Conservation (phyloP, 2,113 vertebrate genomes). For the Salvelinus fontinalis region DNA sequence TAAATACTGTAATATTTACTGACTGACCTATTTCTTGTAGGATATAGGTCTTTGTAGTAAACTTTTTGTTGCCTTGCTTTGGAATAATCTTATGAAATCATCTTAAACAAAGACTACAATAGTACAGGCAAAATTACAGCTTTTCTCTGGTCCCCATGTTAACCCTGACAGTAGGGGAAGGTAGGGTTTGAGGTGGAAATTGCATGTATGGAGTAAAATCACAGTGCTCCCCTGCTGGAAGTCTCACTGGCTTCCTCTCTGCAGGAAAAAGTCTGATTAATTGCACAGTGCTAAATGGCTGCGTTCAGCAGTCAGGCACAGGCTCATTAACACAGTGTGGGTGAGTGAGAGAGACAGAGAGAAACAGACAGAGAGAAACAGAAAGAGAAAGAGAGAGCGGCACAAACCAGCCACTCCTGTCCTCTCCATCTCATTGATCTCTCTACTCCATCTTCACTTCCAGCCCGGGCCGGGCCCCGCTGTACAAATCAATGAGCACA, state of each 20-base stretch:
- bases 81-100: constrained; percentile 40
- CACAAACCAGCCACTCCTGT: constrained; percentile 47
- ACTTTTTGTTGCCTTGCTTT: background rate
- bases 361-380: no score
- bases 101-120: constrained; percentile 19
- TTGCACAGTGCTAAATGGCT: constrained; percentile 65
- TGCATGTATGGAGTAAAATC: constrained; percentile 57
- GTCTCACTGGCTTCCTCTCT: constrained; percentile 59
- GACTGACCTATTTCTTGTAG: constrained; percentile 6
- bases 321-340: constrained; percentile 65
- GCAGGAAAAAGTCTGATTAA: constrained; percentile 72
- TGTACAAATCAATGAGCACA: constrained; percentile 40
- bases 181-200: constrained; percentile 27
- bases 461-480: constrained; percentile 30
- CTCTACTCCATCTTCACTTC: constrained; percentile 44
- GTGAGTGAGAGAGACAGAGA: constrained; percentile 3
- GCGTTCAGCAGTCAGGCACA: constrained; percentile 62
- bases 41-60: background rate
- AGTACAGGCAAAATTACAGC: constrained; percentile 35
- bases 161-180: background rate
- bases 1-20: no score
- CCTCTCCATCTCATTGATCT: constrained; percentile 29
- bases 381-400: background rate
- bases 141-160: constrained; percentile 30
- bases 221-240: constrained; percentile 50